Conservation (phyloP, 2,797 vertebrate species). For the Carduelis carduelis region DNA sequence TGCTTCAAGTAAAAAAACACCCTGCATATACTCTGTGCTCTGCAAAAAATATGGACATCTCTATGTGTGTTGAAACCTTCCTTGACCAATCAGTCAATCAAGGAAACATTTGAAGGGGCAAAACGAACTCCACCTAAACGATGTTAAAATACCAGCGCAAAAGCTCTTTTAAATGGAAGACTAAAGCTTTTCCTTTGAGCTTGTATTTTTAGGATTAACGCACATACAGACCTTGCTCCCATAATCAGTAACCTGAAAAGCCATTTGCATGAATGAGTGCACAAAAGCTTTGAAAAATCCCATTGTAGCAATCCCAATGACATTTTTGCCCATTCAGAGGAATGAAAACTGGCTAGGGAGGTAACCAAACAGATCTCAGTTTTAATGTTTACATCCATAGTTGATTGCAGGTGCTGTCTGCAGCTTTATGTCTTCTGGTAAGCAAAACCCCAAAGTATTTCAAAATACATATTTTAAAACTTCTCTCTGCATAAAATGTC, state of each 20-base stretch:
- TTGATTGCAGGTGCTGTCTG: background rate
- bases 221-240: background rate
- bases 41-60: background rate
- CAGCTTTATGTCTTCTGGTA: background rate
- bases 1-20: background rate
- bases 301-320: background rate
- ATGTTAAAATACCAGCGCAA: rapidly evolving
- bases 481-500: background rate
- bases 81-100: background rate
- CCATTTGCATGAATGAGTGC: background rate
- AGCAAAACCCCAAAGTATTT: background rate
- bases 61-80: background rate
- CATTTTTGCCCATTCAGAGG: background rate
- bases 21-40: background rate
- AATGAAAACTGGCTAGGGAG: background rate
- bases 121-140: background rate
- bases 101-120: background rate
- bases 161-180: background rate
- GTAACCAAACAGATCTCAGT: background rate
- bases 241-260: background rate
- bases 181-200: background rate
- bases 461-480: background rate
- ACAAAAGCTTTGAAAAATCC: background rate
- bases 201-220: background rate
- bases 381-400: background rate